Conservation (phyloP, 2,797 vertebrate genomes). For the Borostomias antarcticus region DNA sequence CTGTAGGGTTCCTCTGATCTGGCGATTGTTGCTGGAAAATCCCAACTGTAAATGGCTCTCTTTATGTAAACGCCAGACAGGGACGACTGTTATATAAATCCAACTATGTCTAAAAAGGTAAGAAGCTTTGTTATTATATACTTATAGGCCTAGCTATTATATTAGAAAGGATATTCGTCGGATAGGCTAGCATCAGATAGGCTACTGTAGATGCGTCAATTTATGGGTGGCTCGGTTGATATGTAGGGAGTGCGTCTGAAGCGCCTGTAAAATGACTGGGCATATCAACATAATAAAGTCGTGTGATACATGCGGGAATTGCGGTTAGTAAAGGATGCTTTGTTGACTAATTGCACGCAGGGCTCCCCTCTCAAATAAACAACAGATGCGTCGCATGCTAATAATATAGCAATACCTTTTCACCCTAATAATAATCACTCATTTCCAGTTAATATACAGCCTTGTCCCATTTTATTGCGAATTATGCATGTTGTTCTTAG, state of each 20-base stretch:
- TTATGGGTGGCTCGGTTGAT: background rate
- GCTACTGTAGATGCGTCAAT: constrained; percentile 26
- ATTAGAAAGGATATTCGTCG: background rate
- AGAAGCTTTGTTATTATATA: background rate
- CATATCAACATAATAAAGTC: background rate
- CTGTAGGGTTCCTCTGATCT: background rate
- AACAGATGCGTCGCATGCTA: no score
- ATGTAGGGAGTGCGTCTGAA: constrained; percentile 1
- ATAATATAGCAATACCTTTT: no score
- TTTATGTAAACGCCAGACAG: background rate
- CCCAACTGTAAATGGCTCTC: background rate
- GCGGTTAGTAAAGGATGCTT: no score
- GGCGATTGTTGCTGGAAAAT: constrained; percentile 9
- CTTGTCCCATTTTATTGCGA: no score
- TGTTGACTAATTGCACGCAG: no score
- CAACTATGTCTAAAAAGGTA: background rate
- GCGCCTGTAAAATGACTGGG: background rate
- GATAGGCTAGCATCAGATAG: background rate
- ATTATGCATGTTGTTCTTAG: no score
- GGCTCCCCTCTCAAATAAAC: no score
- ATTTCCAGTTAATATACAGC: no score
- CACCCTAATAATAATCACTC: no score
- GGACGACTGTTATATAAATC: background rate
- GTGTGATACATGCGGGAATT: background rate
- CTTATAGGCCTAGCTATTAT: background rate